A percentile compares a stretch with the other conserved stretches of the same genome.
phyloP scores from a whole-genome alignment of 2,113 vertebrate species.

The Mystacornis crossleyi region DNA sequence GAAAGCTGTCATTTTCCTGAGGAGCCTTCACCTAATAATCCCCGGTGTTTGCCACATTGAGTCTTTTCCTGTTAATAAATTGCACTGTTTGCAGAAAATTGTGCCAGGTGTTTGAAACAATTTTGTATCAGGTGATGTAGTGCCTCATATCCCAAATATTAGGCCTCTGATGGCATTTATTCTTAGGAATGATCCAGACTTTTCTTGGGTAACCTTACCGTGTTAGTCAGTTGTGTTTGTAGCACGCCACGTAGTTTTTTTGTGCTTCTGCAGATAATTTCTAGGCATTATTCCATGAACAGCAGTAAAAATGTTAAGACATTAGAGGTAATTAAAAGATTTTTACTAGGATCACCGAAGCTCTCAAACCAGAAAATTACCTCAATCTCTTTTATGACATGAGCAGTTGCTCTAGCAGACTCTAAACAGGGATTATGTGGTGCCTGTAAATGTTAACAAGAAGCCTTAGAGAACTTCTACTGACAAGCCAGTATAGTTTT shows the following conservation, averaged over 20 bases:
- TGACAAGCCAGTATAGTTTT: slow-evolving; percentile 62
- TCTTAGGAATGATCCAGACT: background rate
- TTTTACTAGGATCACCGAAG: background rate
- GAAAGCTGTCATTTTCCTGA: background rate
- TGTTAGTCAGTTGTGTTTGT: background rate
- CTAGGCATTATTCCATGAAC: background rate
- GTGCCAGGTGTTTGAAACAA: background rate
- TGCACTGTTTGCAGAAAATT: background rate
- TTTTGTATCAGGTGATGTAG: background rate
- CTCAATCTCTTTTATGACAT: background rate
- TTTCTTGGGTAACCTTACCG: background rate
- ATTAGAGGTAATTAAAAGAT: background rate
- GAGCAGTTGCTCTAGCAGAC: slow-evolving; percentile 22
- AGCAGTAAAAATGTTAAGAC: background rate
- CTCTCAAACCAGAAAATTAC: slow-evolving; percentile 8
- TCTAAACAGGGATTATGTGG: background rate
- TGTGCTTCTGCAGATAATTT: background rate
- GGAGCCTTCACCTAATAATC: background rate
- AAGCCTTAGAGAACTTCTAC: slow-evolving; percentile 40
- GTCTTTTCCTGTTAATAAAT: background rate
- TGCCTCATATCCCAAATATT: background rate
- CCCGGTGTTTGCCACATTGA: background rate
- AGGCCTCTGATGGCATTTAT: background rate
- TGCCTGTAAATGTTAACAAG: slow-evolving; percentile 66
- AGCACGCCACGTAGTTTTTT: background rate